Conservation (phyloP, 2,888 invertebrate genomes). For the Aspidiotus destructor region DNA sequence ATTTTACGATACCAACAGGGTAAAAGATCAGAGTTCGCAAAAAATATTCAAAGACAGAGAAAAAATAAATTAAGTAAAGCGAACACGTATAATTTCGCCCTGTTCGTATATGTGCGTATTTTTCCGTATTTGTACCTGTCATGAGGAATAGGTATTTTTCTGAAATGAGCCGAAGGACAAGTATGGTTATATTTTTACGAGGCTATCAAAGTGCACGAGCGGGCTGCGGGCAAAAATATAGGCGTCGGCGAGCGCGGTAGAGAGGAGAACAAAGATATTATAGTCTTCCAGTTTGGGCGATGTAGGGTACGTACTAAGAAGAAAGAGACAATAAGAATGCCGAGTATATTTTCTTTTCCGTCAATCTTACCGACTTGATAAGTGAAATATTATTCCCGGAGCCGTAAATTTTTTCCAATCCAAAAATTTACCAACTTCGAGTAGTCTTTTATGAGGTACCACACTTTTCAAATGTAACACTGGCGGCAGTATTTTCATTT, state of each 20-base stretch:
- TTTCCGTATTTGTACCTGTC: constrained; percentile 8
- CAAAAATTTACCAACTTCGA: too few species aligned
- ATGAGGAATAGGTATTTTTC: constrained; percentile 20
- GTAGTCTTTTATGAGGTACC: too few species aligned
- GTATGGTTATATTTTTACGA: constrained; percentile 28
- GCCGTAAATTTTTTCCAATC: too few species aligned
- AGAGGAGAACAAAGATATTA: too few species aligned
- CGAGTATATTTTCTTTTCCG: too few species aligned
- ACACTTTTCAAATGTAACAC: too few species aligned
- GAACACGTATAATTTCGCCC: not conserved
- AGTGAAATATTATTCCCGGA: too few species aligned
- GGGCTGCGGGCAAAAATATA: not conserved
- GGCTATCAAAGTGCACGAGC: constrained; percentile 17
- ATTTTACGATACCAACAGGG: constrained; percentile 6
- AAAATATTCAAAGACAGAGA: constrained; percentile 1
- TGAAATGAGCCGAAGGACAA: constrained; percentile 29
- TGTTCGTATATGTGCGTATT: not conserved
- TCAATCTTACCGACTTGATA: too few species aligned
- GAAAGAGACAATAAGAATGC: too few species aligned
- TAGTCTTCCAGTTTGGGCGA: too few species aligned
- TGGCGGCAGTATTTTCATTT: too few species aligned
- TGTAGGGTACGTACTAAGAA: too few species aligned
- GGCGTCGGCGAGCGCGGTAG: not conserved
- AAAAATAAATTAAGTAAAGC: not conserved
- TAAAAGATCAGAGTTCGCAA: not conserved